A percentile compares a stretch with the other conserved stretches of the same genome.
Evolutionary conservation across 2,888 invertebrate species (phyloP).

Genomic region (Cephus runcator): DNA sequence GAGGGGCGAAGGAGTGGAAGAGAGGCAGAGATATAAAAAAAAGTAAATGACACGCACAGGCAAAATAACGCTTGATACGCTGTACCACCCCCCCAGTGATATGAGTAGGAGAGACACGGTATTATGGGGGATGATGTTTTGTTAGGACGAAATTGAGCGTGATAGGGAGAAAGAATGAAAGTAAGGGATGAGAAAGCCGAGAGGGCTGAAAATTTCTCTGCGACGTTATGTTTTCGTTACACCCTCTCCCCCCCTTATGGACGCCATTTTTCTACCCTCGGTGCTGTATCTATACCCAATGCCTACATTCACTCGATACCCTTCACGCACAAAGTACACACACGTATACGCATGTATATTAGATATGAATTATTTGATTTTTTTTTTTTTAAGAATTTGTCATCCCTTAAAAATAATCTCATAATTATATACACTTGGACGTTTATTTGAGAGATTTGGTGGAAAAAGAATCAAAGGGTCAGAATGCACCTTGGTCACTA

Average conservation of each 20-base stretch:
- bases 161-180: constrained; percentile 21
- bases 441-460: background rate
- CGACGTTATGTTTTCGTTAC: background rate
- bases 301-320: background rate
- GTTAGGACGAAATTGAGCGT: constrained; percentile 52
- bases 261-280: background rate
- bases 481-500: constrained; percentile 2
- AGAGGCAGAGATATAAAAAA: background rate
- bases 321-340: background rate
- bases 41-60: background rate
- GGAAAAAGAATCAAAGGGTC: background rate
- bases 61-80: background rate
- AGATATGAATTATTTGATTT: background rate
- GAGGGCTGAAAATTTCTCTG: background rate
- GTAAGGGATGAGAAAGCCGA: background rate
- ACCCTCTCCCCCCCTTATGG: background rate
- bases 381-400: background rate
- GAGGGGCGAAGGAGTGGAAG: background rate
- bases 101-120: background rate
- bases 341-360: no score
- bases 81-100: background rate
- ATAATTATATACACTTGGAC: background rate
- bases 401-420: background rate
- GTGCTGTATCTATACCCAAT: background rate
- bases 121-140: constrained; percentile 39